Evolutionary conservation across 2,113 vertebrate genomes (phyloP).

Genomic region (Hyperoodon ampullatus): DNA sequence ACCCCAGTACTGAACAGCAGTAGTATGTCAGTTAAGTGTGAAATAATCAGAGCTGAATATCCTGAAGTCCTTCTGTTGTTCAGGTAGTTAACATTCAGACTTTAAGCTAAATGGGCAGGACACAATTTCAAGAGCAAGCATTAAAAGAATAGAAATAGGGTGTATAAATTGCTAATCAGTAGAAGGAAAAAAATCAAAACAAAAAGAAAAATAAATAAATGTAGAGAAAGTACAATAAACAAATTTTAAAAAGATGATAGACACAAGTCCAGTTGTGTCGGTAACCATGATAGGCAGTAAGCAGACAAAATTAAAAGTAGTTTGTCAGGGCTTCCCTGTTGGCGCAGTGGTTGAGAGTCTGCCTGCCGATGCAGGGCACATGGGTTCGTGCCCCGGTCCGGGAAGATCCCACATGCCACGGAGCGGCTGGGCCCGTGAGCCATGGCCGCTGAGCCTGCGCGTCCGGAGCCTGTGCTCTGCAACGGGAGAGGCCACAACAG

Average conservation of each 20-base stretch:
- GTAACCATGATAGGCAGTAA: neutral
- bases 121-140: neutral
- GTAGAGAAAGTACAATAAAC: neutral
- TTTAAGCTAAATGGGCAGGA: neutral
- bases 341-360: too few relatives aligned
- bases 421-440: too few relatives aligned
- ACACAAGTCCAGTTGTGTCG: too few relatives aligned
- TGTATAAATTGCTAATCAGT: neutral
- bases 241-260: neutral
- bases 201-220: neutral
- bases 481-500: too few relatives aligned
- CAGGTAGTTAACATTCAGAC: neutral
- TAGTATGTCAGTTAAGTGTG: rapidly evolving
- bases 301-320: neutral
- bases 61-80: neutral
- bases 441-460: too few relatives aligned
- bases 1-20: neutral
- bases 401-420: too few relatives aligned
- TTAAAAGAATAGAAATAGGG: neutral
- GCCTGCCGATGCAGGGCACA: too few relatives aligned
- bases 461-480: too few relatives aligned
- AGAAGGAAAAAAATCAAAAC: neutral
- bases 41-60: rapidly evolving
- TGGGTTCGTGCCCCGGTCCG: too few relatives aligned
- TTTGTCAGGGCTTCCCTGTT: neutral